A percentile compares a stretch with the other conserved stretches of the same genome.
phyloP scores from a whole-genome alignment of 2,797 vertebrate species.

The Erpetoichthys calabaricus region DNA sequence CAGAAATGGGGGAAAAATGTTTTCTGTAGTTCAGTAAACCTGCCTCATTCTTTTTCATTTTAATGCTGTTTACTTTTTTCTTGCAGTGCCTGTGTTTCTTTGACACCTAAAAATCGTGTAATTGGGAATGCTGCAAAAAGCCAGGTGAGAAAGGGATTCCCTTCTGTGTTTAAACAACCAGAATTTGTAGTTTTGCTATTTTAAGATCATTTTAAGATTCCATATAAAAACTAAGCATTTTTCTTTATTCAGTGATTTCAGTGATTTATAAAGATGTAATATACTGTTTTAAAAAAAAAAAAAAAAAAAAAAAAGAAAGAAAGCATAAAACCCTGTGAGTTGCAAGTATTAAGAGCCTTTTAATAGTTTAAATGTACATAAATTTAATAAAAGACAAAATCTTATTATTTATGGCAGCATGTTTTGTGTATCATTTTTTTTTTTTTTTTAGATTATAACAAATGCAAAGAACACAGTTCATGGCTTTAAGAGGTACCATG shows the following conservation, averaged over 20 bases:
- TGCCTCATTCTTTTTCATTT: no score
- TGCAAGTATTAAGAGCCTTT: no score
- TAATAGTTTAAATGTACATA: no score
- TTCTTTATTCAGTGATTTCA: not conserved
- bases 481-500: slow-evolving; percentile 85
- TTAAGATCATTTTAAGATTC: not conserved
- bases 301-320: not conserved
- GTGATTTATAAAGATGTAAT: not conserved
- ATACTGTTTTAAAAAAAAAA: not conserved
- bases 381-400: no score
- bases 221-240: not conserved
- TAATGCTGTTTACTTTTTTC: slow-evolving; percentile 14
- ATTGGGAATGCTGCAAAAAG: slow-evolving; percentile 91
- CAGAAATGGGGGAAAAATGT: no score
- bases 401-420: not conserved
- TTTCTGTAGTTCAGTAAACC: no score
- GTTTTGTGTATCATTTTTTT: slow-evolving; percentile 17
- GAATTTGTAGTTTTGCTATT: not conserved
- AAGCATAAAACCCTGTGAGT: not conserved
- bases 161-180: not conserved
- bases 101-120: slow-evolving; percentile 80
- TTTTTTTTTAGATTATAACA: slow-evolving; percentile 62
- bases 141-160: slow-evolving; percentile 47
- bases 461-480: slow-evolving; percentile 86
- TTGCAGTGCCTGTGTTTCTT: slow-evolving; percentile 76